Conservation (phyloP, 2,797 vertebrate species). For the Nyctalus aviator region DNA sequence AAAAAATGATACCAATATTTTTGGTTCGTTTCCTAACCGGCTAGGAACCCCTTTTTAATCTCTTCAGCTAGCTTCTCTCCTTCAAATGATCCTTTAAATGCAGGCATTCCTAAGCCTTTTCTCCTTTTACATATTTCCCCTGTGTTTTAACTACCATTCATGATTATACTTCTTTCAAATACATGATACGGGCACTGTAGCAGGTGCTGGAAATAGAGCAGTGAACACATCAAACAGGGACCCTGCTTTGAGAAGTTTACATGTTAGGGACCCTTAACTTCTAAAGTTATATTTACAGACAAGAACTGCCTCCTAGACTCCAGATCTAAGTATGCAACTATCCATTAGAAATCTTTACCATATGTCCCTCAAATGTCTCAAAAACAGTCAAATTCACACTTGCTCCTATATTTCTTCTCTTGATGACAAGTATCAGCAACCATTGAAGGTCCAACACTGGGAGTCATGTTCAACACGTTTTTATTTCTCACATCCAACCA, state of each 20-base stretch:
- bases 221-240: neutral
- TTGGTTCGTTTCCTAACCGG: neutral
- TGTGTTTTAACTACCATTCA: constrained; percentile 5
- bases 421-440: neutral
- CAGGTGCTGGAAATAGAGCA: neutral
- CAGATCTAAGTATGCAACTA: neutral
- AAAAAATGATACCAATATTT: neutral
- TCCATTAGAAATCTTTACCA: neutral
- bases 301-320: neutral
- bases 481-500: neutral
- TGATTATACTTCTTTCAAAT: neutral
- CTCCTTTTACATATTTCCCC: neutral
- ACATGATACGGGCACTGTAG: neutral
- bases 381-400: neutral
- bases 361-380: neutral
- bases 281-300: neutral
- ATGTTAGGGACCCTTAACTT: neutral
- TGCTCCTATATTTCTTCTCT: neutral
- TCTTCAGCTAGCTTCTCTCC: neutral
- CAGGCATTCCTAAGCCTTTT: neutral
- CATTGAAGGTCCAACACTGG: neutral
- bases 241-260: neutral
- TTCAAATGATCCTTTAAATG: constrained; percentile 9
- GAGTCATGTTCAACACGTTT: neutral
- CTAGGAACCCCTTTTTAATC: neutral